Percentiles rank a stretch among this genome's conserved stretches.
These are phyloP conservation scores for Falco columbarius DNA, from an alignment of 2,797 vertebrate genomes.

Conservation along the genomic window DNA sequence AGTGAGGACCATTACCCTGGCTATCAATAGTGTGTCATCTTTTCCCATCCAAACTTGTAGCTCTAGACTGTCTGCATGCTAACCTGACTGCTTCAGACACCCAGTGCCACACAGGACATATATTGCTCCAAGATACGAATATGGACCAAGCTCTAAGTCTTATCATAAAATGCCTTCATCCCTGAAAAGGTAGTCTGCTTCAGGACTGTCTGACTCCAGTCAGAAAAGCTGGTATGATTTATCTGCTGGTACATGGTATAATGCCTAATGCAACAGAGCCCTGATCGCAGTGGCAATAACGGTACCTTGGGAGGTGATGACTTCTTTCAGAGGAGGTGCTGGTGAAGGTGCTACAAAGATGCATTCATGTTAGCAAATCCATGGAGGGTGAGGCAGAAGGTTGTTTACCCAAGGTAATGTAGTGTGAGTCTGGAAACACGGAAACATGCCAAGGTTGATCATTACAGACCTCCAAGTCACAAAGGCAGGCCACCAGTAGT, in stretches of 20 bases:
- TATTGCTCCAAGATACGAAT: not conserved
- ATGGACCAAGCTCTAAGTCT: not conserved
- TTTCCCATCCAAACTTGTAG: not conserved
- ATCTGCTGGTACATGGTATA: not conserved
- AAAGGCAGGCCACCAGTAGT: not conserved
- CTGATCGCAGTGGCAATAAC: not conserved
- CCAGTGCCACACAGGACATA: not conserved
- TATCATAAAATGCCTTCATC: not conserved
- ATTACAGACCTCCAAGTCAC: not conserved
- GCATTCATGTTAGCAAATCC: not conserved
- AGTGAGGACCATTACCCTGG: not conserved
- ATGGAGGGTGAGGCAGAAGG: not conserved
- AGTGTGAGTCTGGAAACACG: not conserved
- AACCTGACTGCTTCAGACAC: not conserved
- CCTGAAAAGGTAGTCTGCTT: not conserved
- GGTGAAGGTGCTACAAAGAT: not conserved
- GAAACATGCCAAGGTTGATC: accelerated
- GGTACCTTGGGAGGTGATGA: not conserved
- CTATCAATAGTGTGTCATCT: not conserved
- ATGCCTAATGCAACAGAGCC: not conserved
- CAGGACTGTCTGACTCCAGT: accelerated
- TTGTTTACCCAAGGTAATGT: not conserved
- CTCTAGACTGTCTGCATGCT: not conserved
- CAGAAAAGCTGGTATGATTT: not conserved
- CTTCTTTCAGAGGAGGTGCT: not conserved